These are phyloP conservation scores for Mesoclemmys tuberculata DNA, from an alignment of 2,113 vertebrate genomes.

Conservation along the genomic window DNA sequence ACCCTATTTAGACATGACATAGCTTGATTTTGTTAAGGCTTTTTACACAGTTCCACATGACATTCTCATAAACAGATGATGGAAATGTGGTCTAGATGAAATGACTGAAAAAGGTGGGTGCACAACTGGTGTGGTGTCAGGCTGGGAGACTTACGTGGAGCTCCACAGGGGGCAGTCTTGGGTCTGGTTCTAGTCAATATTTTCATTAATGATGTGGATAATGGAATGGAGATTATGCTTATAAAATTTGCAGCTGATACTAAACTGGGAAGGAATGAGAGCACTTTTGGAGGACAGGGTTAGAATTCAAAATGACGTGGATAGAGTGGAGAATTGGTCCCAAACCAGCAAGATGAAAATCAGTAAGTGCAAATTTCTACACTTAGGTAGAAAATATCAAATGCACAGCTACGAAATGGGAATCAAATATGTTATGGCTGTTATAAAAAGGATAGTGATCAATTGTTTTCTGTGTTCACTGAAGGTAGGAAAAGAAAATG, in stretches of 20 bases:
- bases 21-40: neutral
- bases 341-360: neutral
- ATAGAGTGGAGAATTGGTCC: neutral
- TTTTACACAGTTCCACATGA: neutral
- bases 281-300: neutral
- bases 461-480: neutral
- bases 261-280: neutral
- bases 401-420: neutral
- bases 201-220: neutral
- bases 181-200: neutral
- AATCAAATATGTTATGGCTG: neutral
- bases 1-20: neutral
- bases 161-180: neutral
- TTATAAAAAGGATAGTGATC: neutral
- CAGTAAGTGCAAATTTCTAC: neutral
- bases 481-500: neutral
- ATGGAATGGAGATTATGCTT: neutral
- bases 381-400: neutral
- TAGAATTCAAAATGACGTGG: neutral
- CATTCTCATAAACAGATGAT: neutral
- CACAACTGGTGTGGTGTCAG: neutral
- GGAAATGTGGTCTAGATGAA: neutral
- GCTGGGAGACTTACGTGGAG: neutral
- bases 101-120: neutral
- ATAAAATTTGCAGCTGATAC: neutral